Evolutionary conservation across 1,140 invertebrate species (phyloP).

Genomic region (Drosophila pallidifrons): DNA sequence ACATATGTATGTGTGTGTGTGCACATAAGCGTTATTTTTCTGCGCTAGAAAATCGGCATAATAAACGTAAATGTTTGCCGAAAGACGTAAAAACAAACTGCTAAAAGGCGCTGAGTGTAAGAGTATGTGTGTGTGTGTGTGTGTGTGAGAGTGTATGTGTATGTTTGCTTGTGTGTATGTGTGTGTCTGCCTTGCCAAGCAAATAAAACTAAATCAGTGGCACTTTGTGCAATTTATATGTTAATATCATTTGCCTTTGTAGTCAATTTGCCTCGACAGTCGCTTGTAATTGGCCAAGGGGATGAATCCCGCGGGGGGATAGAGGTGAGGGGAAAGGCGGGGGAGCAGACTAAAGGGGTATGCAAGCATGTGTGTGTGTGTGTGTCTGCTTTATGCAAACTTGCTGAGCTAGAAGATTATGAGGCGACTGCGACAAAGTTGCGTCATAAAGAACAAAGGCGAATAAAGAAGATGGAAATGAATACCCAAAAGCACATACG

Average conservation of each 20-base stretch:
- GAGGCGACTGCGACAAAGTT: constrained; percentile 69
- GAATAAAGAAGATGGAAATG: constrained; percentile 7
- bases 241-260: constrained; percentile 82
- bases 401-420: constrained; percentile 73
- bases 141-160: constrained; percentile 1
- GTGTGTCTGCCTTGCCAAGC: constrained; percentile 21
- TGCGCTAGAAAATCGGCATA: constrained; percentile 82
- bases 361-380: neutral
- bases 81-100: constrained; percentile 78
- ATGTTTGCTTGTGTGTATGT: constrained; percentile 13
- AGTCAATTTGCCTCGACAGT: constrained; percentile 54
- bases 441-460: constrained; percentile 60
- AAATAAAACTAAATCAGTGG: constrained; percentile 78
- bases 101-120: constrained; percentile 32
- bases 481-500: neutral
- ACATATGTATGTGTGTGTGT: constrained; percentile 31
- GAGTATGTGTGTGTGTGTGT: constrained; percentile 5
- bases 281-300: constrained; percentile 61
- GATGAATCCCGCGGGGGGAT: neutral
- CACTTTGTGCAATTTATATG: constrained; percentile 83
- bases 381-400: constrained; percentile 25
- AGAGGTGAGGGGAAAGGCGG: neutral
- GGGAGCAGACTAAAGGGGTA: neutral
- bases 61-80: constrained; percentile 77
- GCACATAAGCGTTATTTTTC: constrained; percentile 80